Evolutionary conservation across 2,113 vertebrate species (phyloP).

Genomic region (Promerops cafer): DNA sequence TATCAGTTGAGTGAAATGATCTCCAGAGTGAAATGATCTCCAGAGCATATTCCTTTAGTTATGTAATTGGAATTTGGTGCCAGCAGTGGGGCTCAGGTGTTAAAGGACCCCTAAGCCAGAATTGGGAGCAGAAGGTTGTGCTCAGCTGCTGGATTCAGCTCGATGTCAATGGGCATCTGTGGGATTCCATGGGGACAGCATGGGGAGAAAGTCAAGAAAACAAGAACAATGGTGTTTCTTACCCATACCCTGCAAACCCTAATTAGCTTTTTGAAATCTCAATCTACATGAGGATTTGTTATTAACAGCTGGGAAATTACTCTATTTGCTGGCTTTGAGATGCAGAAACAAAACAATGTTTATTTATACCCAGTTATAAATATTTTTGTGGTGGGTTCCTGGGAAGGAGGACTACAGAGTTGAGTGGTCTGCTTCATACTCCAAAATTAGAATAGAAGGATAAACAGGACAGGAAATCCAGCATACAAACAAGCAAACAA

Average conservation of each 20-base stretch:
- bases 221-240: not conserved
- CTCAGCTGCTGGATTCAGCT: not conserved
- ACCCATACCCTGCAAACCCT: not conserved
- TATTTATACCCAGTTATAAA: not conserved
- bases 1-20: not conserved
- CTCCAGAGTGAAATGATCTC: not conserved
- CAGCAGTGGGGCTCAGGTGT: not conserved
- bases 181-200: not conserved
- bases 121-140: not conserved
- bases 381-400: not conserved
- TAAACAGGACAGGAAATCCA: conserved; percentile 15
- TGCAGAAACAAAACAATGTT: not conserved
- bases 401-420: not conserved
- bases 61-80: not conserved
- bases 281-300: not conserved
- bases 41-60: not conserved
- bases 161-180: not conserved
- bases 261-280: not conserved
- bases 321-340: not conserved
- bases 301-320: not conserved
- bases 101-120: not conserved
- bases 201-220: not conserved
- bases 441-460: not conserved
- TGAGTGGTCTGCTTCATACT: not conserved
- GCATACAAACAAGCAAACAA: not conserved